Base-by-base conservation (phyloP, 2,113 vertebrate species). In the Garra rufa region DNA sequence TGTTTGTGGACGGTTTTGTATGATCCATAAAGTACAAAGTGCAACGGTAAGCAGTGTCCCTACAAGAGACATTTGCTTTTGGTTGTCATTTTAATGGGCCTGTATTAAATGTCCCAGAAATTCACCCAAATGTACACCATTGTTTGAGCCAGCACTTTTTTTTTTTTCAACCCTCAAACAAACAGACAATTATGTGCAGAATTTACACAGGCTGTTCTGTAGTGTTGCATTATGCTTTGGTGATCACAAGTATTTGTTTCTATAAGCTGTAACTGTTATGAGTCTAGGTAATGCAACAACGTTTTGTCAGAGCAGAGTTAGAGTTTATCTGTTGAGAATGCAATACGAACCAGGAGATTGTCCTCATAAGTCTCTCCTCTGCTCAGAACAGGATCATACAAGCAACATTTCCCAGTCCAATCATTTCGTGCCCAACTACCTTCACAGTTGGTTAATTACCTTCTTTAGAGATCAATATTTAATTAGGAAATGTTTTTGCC, bases 381-480 rank as follows among this genome's bases (percentile, higher is more conserved):
- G 4, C 50, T 26, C 38, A 83, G 30, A 61, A n/a, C 28, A 63
- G 71, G 34, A 76, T 83, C 57, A 65, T 67, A 76, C 59, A 65
- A 75, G 59, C 28, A 28, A 48, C 82, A 73, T 76, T 83, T 83
- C 71, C 26, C 67, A 48, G 26, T 76, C 71, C 74, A 84, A 69
- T 83, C 43, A n/a, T 61, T 76, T 55, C 48, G 13, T 67, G 61
- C 28, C 43, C 30, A 63, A 52, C 46, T 76, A 67, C 61, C 28
- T 84, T 84, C 70, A 83, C 30, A 76, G 61, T 82, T 81, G 41
- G 59, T 69, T 82, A 86, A 86, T 86, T 71, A 83, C 80, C 80
- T 76, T 69, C 34, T 50, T 82, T 86, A 81, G 30, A 52, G 50
- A 86, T 82, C 85, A 77, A 82, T 86, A 82, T 86, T 86, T 83